A percentile compares a stretch with the other conserved stretches of the same genome.
Conservation (phyloP, 1,140 invertebrate genomes). For the Drosophila triauraria region DNA sequence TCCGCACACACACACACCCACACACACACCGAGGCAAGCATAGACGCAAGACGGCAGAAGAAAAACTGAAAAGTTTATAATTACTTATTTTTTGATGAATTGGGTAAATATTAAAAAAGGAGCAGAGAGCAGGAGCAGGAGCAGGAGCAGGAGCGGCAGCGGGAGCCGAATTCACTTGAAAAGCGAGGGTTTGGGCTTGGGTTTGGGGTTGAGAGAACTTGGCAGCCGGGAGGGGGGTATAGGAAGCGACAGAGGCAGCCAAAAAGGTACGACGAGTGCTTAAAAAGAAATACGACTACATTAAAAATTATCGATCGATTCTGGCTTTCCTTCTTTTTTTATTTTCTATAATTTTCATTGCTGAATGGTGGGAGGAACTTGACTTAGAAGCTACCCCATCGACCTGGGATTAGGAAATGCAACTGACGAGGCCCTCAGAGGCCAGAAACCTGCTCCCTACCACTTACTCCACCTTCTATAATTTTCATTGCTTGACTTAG, state of each 20-base stretch:
- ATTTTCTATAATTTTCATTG: not conserved
- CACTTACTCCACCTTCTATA: too few species aligned
- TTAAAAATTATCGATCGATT: conserved; percentile 82
- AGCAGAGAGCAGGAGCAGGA: not conserved
- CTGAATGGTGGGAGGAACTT: not conserved
- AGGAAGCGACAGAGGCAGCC: conserved; percentile 30
- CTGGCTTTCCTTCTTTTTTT: conserved; percentile 19
- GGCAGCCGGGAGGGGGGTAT: not conserved
- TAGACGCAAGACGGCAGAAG: conserved; percentile 73
- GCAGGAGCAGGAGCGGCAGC: not conserved
- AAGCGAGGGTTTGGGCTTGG: not conserved
- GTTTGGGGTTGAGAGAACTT: conserved; percentile 18
- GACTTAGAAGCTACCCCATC: conserved; percentile 6
- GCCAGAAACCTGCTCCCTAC: not conserved
- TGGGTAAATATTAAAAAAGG: conserved; percentile 83
- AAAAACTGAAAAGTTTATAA: conserved; percentile 85
- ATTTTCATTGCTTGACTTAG: too few species aligned
- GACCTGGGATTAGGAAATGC: conserved; percentile 5
- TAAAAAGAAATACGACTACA: conserved; percentile 81
- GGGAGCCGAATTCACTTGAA: conserved; percentile 5
- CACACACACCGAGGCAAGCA: conserved; percentile 25
- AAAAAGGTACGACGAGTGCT: conserved; percentile 69
- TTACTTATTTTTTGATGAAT: conserved; percentile 85
- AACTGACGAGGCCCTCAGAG: not conserved
- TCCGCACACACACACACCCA: conserved; percentile 28